A percentile compares a stretch with the other conserved stretches of the same genome.
Conservation (phyloP, 2,113 vertebrate genomes). For the Pionites leucogaster region DNA sequence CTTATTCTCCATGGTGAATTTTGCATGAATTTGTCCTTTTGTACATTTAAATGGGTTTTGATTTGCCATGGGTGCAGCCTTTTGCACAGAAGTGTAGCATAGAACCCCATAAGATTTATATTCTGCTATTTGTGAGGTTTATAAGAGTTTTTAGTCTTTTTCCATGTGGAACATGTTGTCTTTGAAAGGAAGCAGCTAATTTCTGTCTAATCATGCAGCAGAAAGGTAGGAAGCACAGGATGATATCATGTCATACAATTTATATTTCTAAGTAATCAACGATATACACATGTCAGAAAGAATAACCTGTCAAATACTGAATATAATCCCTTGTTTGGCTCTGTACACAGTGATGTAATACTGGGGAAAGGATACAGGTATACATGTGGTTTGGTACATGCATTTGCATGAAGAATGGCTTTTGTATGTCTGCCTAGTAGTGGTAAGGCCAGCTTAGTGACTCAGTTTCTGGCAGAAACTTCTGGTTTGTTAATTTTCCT, state of each 20-base stretch:
- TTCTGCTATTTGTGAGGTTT: background rate
- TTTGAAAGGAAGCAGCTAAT: background rate
- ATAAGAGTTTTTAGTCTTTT: background rate
- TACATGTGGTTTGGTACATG: background rate
- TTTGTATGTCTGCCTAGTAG: background rate
- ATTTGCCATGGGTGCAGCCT: background rate
- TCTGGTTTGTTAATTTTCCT: background rate
- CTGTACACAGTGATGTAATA: background rate
- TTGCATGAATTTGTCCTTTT: background rate
- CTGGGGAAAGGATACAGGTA: background rate
- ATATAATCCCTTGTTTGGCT: background rate
- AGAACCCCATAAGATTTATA: background rate
- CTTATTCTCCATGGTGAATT: background rate
- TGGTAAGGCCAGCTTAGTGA: background rate
- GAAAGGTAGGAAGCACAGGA: background rate
- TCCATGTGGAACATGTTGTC: background rate
- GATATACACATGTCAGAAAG: background rate
- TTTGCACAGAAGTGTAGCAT: background rate
- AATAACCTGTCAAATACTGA: background rate
- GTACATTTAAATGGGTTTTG: background rate
- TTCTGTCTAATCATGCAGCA: background rate
- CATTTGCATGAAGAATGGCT: background rate
- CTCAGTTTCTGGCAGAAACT: conserved; percentile 21
- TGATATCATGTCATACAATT: background rate
- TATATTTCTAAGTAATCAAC: background rate